phyloP scores from a whole-genome alignment of 2,888 invertebrate genomes.

The Siphlonurus alternatus region DNA sequence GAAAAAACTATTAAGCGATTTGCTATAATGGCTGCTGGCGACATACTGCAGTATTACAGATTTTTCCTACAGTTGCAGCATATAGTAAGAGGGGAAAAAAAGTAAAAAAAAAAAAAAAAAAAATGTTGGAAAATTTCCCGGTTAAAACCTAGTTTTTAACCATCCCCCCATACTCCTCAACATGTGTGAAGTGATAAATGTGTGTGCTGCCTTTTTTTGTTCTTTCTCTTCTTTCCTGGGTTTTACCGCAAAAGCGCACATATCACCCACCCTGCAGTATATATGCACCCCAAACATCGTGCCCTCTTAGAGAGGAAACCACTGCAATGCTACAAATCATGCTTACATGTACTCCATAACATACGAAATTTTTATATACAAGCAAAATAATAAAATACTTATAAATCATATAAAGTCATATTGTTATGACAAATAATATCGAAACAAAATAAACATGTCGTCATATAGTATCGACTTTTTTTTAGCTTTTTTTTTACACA shows the following conservation, averaged over 20 bases:
- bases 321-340: background rate
- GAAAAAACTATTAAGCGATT: background rate
- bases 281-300: background rate
- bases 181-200: background rate
- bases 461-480: too few relatives aligned
- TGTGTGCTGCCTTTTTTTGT: too few relatives aligned
- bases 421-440: background rate
- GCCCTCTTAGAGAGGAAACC: background rate
- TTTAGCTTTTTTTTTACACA: background rate
- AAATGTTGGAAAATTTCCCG: background rate
- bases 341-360: background rate
- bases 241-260: slow-evolving; percentile 2
- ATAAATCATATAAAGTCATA: background rate
- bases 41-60: background rate
- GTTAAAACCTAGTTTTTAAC: background rate
- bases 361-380: background rate
- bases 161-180: background rate
- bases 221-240: background rate
- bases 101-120: background rate
- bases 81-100: background rate
- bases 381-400: background rate
- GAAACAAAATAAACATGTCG: too few relatives aligned
- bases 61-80: too few relatives aligned
- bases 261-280: background rate
- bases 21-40: background rate